Evolutionary conservation across 1,140 invertebrate species (phyloP).

Genomic region (Aplysia californica): DNA sequence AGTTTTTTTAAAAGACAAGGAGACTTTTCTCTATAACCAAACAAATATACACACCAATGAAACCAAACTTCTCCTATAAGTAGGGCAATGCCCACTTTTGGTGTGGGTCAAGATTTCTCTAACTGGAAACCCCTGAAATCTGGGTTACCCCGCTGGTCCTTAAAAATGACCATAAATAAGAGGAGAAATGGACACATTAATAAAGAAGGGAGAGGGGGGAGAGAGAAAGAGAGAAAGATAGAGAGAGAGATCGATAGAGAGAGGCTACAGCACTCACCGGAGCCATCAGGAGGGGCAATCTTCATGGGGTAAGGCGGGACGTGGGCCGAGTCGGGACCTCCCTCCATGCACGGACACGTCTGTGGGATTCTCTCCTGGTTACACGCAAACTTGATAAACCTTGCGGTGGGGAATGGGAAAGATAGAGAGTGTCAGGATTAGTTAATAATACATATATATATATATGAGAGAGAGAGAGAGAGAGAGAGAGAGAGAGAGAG

Average conservation of each 20-base stretch:
- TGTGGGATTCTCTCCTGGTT: constrained; percentile 66
- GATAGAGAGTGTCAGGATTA: too few species aligned
- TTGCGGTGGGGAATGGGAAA: too few species aligned
- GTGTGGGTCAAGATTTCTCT: background rate
- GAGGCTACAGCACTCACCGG: constrained; percentile 43
- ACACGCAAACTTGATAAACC: constrained; percentile 69
- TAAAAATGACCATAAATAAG: too few species aligned
- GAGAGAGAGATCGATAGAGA: background rate
- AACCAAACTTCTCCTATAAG: too few species aligned
- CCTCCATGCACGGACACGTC: constrained; percentile 64
- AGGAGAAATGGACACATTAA: background rate
- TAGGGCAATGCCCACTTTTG: too few species aligned
- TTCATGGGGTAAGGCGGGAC: constrained; percentile 69
- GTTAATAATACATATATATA: too few species aligned
- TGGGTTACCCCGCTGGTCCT: background rate
- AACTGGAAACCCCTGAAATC: background rate
- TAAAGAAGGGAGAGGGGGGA: background rate
- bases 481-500: too few species aligned
- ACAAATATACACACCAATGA: too few species aligned
- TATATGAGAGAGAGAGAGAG: too few species aligned
- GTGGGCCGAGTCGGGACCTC: constrained; percentile 58
- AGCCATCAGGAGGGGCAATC: constrained; percentile 67
- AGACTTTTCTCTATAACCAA: too few species aligned
- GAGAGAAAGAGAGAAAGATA: background rate
- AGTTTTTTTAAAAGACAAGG: too few species aligned